Evolutionary conservation across 2,113 vertebrate species (phyloP).

Genomic region (Sinosuthora webbiana): DNA sequence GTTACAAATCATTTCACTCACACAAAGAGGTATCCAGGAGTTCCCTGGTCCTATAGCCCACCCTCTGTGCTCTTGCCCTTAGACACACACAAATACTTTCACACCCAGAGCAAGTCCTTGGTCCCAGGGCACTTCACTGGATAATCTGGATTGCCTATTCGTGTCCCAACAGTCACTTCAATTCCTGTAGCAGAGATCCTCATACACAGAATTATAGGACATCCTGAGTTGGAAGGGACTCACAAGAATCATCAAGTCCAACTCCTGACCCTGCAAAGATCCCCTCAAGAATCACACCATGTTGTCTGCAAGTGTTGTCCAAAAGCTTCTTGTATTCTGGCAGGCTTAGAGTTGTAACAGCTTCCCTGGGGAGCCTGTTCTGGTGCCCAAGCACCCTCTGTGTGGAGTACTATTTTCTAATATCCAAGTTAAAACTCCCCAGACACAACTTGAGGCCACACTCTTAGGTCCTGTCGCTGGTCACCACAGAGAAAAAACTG

Average conservation of each 20-base stretch:
- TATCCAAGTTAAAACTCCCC: neutral
- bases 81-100: neutral
- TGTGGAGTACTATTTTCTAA: neutral
- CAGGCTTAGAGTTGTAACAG: neutral
- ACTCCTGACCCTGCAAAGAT: neutral
- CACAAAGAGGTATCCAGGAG: neutral
- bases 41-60: neutral
- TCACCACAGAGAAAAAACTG: neutral
- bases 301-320: neutral
- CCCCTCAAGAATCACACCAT: neutral
- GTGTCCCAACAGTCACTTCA: neutral
- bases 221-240: neutral
- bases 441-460: neutral
- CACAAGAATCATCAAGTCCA: neutral
- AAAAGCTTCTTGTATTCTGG: neutral
- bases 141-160: neutral
- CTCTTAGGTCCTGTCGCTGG: neutral
- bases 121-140: neutral
- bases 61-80: rapidly evolving
- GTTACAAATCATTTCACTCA: neutral
- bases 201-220: neutral
- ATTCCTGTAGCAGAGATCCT: neutral
- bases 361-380: neutral
- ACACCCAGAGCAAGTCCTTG: neutral
- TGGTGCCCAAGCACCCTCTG: neutral